phyloP scores from a whole-genome alignment of 2,888 invertebrate genomes.

The Pediacus dermestoides region DNA sequence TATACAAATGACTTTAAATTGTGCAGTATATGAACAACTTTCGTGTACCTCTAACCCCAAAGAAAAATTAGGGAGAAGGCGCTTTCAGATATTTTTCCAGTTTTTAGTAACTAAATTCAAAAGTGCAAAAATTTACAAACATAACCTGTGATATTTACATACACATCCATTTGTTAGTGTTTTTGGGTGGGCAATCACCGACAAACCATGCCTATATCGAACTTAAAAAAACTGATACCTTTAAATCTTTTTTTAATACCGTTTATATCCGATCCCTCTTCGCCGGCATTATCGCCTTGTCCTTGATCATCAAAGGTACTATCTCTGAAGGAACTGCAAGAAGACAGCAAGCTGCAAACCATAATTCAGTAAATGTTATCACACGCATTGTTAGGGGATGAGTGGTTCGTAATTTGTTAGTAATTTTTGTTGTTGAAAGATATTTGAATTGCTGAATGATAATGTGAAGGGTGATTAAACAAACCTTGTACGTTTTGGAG shows the following conservation, averaged over 20 bases:
- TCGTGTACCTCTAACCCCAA: too few species aligned
- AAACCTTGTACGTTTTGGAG: conserved; percentile 91
- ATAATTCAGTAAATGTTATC: conserved; percentile 23
- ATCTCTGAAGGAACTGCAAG: conserved; percentile 83
- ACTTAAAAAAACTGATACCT: conserved; percentile 41
- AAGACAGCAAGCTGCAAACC: conserved; percentile 68
- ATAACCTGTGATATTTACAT: background rate
- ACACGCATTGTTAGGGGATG: conserved; percentile 25
- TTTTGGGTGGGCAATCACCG: too few species aligned
- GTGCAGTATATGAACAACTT: too few species aligned
- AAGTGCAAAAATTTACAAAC: too few species aligned
- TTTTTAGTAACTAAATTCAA: too few species aligned
- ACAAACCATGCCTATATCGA: conserved; percentile 29
- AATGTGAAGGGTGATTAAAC: conserved; percentile 7
- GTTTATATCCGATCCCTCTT: conserved; percentile 56
- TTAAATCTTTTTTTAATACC: conserved; percentile 49
- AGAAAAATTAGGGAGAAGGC: too few species aligned
- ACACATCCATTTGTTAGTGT: too few species aligned
- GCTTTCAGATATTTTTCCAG: too few species aligned
- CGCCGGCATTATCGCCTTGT: conserved; percentile 53
- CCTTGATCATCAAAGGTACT: conserved; percentile 71
- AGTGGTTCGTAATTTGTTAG: conserved; percentile 19
- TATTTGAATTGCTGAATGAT: conserved; percentile 1
- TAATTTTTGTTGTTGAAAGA: too few species aligned
- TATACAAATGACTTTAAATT: too few species aligned